Conservation (phyloP, 2,797 vertebrate genomes). For the Falco biarmicus region DNA sequence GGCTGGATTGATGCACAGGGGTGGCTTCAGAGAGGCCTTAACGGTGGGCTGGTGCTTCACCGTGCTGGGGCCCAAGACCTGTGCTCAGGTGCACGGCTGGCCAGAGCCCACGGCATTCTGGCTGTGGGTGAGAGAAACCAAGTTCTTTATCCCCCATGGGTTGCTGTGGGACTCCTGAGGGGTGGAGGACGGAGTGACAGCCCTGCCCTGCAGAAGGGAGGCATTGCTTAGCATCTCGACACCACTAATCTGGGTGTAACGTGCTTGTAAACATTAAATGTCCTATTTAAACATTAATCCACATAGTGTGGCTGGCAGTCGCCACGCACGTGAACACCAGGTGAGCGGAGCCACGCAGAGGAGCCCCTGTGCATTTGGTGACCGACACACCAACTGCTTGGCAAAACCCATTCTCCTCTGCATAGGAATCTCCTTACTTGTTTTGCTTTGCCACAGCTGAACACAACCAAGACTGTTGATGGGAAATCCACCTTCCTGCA, state of each 20-base stretch:
- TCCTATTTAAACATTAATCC: background rate
- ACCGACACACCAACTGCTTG: accelerated
- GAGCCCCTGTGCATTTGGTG: background rate
- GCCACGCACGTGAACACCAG: accelerated
- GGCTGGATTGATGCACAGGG: accelerated
- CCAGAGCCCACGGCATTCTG: background rate
- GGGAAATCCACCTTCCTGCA: conserved; percentile 98
- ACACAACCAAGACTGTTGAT: conserved; percentile 97
- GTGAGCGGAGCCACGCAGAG: background rate
- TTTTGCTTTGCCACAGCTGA: conserved; percentile 81
- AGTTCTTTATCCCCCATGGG: background rate
- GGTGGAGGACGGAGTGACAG: background rate
- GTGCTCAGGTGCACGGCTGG: background rate
- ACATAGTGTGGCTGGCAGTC: background rate
- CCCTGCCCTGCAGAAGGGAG: background rate
- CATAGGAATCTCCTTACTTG: background rate
- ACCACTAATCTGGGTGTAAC: background rate
- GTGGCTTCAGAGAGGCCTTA: background rate
- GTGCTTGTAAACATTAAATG: background rate
- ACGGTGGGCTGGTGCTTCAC: background rate
- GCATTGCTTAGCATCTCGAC: background rate
- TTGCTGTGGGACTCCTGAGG: background rate
- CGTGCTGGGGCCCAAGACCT: background rate
- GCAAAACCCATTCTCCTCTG: background rate
- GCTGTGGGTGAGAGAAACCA: background rate